These are phyloP conservation scores for Enteromius afrohamiltoni DNA, from an alignment of 2,797 vertebrate species.

Conservation along the genomic window DNA sequence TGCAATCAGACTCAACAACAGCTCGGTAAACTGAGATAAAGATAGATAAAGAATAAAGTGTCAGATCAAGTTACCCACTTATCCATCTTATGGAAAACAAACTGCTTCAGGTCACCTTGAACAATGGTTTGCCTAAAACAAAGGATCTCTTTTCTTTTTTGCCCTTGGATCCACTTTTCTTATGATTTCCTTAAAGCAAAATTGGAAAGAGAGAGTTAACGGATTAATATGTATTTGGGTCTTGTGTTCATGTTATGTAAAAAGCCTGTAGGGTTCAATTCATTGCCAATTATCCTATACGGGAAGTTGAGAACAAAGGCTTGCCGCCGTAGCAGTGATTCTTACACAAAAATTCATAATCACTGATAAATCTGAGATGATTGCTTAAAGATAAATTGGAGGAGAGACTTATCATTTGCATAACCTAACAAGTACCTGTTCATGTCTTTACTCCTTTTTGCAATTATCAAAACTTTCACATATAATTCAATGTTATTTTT, in stretches of 20 bases:
- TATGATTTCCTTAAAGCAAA: constrained; percentile 39
- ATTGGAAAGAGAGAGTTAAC: constrained; percentile 47
- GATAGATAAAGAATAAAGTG: constrained; percentile 23
- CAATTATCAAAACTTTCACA: background rate
- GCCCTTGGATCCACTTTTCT: background rate
- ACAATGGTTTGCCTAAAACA: background rate
- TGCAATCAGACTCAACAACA: constrained; percentile 1
- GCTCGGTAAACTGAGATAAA: background rate
- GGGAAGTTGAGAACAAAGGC: constrained; percentile 63
- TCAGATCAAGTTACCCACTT: constrained; percentile 33
- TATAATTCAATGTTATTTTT: background rate
- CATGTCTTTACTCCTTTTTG: background rate
- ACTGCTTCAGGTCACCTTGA: constrained; percentile 36
- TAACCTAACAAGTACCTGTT: background rate
- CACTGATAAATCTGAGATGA: constrained; percentile 49
- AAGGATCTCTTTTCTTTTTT: background rate
- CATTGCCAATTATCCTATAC: constrained; percentile 62
- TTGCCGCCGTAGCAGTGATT: constrained; percentile 54
- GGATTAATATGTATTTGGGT: constrained; percentile 69
- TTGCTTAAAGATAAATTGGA: constrained; percentile 1
- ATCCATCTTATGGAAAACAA: constrained; percentile 38
- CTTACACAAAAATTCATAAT: constrained; percentile 32
- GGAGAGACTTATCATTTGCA: constrained; percentile 1
- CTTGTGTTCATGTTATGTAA: constrained; percentile 60
- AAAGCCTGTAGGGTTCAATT: constrained; percentile 59